phyloP scores from a whole-genome alignment of 2,888 invertebrate species.

The Galeopsomyia nigrocyanea region DNA sequence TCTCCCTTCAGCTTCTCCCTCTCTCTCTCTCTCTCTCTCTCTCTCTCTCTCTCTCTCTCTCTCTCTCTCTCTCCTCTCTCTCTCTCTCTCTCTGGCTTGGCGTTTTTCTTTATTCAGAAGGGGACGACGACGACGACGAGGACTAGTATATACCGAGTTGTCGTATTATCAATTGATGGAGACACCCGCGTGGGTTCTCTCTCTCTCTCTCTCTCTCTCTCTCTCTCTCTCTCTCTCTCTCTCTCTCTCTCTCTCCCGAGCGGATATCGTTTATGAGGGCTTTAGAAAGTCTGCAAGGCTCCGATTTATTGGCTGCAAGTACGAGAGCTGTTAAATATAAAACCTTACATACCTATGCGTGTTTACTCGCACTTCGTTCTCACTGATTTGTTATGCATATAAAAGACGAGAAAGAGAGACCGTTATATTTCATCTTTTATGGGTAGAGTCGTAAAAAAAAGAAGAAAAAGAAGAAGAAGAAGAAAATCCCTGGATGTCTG shows the following conservation, averaged over 20 bases:
- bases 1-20: neutral
- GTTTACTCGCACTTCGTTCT: no score
- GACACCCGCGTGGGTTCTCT: conserved; percentile 1
- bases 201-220: conserved; percentile 1
- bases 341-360: no score
- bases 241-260: conserved; percentile 9
- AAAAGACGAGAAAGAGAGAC: no score
- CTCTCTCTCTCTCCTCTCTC: neutral
- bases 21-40: neutral
- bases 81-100: neutral
- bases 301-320: no score
- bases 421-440: no score
- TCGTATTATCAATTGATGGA: conserved; percentile 36
- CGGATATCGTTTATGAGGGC: conserved; percentile 27
- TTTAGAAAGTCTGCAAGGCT: conserved; percentile 6
- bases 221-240: conserved; percentile 2
- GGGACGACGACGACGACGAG: no score
- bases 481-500: no score
- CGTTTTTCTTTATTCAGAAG: conserved; percentile 3
- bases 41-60: neutral
- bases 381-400: no score
- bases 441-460: no score
- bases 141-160: neutral
- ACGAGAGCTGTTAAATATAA: no score
- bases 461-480: no score